Percentiles rank a stretch among this genome's conserved stretches.
phyloP scores from a whole-genome alignment of 2,113 vertebrate genomes.

The Haplochromis burtoni region DNA sequence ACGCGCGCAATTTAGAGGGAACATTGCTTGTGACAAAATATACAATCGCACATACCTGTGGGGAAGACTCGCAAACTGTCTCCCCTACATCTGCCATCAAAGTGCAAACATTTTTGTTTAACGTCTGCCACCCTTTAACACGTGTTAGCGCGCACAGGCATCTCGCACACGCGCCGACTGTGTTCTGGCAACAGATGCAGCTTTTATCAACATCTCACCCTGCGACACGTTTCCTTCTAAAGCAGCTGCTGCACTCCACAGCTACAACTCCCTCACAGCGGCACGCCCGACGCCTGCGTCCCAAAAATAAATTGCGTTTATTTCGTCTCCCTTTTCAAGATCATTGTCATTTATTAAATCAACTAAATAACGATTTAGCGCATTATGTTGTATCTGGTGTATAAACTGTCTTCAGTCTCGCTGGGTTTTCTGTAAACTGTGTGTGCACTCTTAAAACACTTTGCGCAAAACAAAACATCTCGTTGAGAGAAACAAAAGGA shows the following conservation, averaged over 20 bases:
- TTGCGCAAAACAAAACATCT: not conserved
- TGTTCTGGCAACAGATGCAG: constrained; percentile 34
- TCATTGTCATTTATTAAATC: not conserved
- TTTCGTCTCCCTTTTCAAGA: not conserved
- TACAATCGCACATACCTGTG: not conserved
- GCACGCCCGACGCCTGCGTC: not conserved
- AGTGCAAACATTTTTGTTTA: constrained; percentile 8
- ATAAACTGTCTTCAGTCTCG: not conserved
- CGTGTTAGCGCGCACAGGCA: constrained; percentile 3
- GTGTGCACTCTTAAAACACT: not conserved
- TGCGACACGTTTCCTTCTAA: constrained; percentile 19
- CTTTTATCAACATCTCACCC: constrained; percentile 37
- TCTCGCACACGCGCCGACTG: not conserved
- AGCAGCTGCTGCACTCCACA: constrained; percentile 34
- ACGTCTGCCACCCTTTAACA: constrained; percentile 12
- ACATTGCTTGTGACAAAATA: not conserved
- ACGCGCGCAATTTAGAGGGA: not conserved
- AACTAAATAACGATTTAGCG: not conserved
- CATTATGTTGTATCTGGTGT: not conserved
- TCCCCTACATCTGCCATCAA: constrained; percentile 1
- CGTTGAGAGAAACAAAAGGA: not conserved
- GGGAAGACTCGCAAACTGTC: not conserved
- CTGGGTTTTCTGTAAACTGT: not conserved
- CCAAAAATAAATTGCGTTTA: not conserved
- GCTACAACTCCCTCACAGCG: not conserved